These are phyloP conservation scores for Altica lythri DNA, from an alignment of 2,888 invertebrate genomes.

Conservation along the genomic window DNA sequence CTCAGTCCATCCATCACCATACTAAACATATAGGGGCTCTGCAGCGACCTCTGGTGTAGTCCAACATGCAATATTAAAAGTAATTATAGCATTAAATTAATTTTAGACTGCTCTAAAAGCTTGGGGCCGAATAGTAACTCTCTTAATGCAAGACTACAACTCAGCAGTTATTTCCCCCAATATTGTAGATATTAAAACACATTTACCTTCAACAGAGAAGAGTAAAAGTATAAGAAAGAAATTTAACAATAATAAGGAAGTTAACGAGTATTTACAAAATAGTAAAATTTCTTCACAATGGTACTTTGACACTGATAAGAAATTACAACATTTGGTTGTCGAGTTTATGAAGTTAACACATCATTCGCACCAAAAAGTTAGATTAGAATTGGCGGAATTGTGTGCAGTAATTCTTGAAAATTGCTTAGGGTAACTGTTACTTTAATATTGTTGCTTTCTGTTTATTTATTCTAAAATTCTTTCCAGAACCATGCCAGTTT, in stretches of 20 bases:
- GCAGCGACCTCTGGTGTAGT: too few relatives aligned
- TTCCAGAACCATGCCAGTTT: slow-evolving; percentile 66
- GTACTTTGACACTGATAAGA: slow-evolving; percentile 64
- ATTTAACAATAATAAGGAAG: slow-evolving; percentile 46
- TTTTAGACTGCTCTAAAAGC: slow-evolving; percentile 57
- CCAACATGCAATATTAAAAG: too few relatives aligned
- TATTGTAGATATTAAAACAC: slow-evolving; percentile 10
- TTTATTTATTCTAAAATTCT: slow-evolving; percentile 12
- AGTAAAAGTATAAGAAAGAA: slow-evolving; percentile 30
- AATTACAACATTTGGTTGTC: slow-evolving; percentile 60
- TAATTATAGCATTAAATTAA: too few relatives aligned
- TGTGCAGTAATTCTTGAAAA: slow-evolving; percentile 63
- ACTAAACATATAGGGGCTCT: too few relatives aligned
- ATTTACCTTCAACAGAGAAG: neutral
- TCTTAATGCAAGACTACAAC: slow-evolving; percentile 58
- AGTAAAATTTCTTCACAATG: slow-evolving; percentile 60
- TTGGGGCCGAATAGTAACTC: slow-evolving; percentile 56
- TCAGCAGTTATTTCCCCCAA: slow-evolving; percentile 35
- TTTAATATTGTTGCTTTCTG: slow-evolving; percentile 28
- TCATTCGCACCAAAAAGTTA: slow-evolving; percentile 66
- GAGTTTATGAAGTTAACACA: slow-evolving; percentile 62
- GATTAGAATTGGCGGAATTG: slow-evolving; percentile 66
- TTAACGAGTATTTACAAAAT: slow-evolving; percentile 54
- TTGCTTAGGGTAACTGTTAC: slow-evolving; percentile 63
- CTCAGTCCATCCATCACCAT: too few relatives aligned